These are phyloP conservation scores for Lagodon rhomboides DNA, from an alignment of 2,797 vertebrate species.

Conservation along the genomic window DNA sequence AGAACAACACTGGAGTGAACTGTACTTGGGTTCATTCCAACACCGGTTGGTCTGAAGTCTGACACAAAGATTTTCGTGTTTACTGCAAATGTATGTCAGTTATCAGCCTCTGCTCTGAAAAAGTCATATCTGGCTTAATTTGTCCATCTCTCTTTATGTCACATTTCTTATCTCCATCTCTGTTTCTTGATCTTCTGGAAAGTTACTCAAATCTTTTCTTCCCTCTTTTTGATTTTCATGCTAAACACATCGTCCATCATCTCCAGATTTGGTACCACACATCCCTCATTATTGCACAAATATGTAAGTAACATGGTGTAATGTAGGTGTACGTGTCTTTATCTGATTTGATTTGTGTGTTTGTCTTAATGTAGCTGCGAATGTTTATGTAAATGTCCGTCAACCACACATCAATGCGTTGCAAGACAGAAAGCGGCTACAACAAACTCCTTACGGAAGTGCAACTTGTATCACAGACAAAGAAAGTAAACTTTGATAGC, in stretches of 20 bases:
- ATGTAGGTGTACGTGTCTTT: neutral
- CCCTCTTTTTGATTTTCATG: neutral
- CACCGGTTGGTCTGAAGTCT: too few relatives aligned
- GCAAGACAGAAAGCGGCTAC: conserved; percentile 7
- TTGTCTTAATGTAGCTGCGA: neutral
- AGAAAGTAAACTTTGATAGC: conserved; percentile 65
- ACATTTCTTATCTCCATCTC: neutral
- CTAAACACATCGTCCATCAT: neutral
- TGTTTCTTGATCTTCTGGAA: neutral
- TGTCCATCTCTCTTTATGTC: neutral
- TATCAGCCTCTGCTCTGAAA: too few relatives aligned
- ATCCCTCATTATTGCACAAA: neutral
- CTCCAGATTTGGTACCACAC: neutral
- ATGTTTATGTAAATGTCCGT: neutral
- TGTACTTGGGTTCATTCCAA: too few relatives aligned
- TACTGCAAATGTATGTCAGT: too few relatives aligned
- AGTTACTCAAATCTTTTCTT: neutral
- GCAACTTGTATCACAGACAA: neutral
- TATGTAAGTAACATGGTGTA: neutral
- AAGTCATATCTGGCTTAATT: too few relatives aligned
- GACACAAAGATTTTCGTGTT: too few relatives aligned
- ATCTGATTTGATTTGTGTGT: neutral
- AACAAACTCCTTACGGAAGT: conserved; percentile 18
- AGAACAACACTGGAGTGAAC: too few relatives aligned
- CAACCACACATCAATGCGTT: neutral